Base-by-base conservation (phyloP, 2,113 vertebrate species). In the Marmota monax region DNA sequence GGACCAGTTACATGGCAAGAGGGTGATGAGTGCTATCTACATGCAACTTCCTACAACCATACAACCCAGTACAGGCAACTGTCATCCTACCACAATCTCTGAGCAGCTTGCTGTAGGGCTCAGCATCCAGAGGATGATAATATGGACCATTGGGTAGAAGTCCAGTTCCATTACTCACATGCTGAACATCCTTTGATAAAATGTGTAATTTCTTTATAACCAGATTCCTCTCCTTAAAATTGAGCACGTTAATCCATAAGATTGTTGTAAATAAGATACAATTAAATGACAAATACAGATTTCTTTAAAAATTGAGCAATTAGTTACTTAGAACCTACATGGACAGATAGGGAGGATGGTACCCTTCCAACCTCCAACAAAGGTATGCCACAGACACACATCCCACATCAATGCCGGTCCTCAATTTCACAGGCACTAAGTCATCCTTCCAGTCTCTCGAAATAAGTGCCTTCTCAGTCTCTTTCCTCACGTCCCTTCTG, bases 181-280 rank as follows among this genome's bases (percentile, higher is more conserved):
- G 23, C 4, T 73, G 39, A 82, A 27, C 92, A 74, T 39, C 13
- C 51, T 84, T 77, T 67, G 51, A 37, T 34, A 96, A 94, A n/a
- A 77, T 16, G 61, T 42, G 89, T 92, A 7, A 65, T 86, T 91
- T 78, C 53, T 51, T 82, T 94, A 78, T 42, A 16, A 42, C 58
- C 65, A 82, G n/a, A 76, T 80, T 76, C 72, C 20, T 83, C 39
- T 83, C 79, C n/a, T 93, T 90, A 70, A 93, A 93, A 84, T 17
- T 92, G 6, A 45, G 11, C 20, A 20, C 27, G 4, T 61, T 88
- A 73, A 90, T 73, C 18, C 5, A 53, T 22, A 84, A 39, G 48
- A 82, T 16, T 53, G 2, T 18, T 67, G 6, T 39, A 63, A 93
- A 39, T 39, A 39, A 34, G 23, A 83, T 93, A 82, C 84, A 88